Evolutionary conservation across 2,113 vertebrate genomes (phyloP).

Genomic region (Circaetus gallicus): DNA sequence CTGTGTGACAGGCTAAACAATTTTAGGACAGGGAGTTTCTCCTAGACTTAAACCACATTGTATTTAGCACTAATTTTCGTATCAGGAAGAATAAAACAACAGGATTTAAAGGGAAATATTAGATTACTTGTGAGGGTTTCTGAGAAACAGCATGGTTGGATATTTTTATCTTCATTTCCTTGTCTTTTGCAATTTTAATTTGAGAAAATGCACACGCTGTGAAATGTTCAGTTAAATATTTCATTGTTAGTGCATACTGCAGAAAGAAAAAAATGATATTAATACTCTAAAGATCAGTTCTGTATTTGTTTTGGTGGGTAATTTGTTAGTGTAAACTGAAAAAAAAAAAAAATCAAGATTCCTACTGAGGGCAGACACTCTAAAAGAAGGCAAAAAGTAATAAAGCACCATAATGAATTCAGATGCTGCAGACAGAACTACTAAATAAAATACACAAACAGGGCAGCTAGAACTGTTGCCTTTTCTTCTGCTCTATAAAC

Average conservation of each 20-base stretch:
- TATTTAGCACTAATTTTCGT: not conserved
- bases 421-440: not conserved
- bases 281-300: not conserved
- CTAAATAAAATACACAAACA: constrained; percentile 24
- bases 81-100: not conserved
- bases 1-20: not conserved
- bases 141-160: not conserved
- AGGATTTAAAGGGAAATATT: not conserved
- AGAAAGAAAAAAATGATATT: not conserved
- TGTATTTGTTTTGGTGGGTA: not conserved
- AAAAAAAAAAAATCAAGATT: not conserved
- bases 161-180: constrained; percentile 45
- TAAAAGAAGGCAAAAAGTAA: not conserved
- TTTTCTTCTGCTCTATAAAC: constrained; percentile 31
- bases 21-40: not conserved
- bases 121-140: not conserved
- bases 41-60: not conserved
- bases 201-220: not conserved
- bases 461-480: not conserved
- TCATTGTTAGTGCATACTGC: not conserved
- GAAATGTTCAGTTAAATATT: constrained; percentile 40
- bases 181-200: constrained; percentile 49
- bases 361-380: not conserved
- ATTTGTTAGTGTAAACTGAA: not conserved
- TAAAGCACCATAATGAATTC: not conserved